Percentiles rank a stretch among this genome's conserved stretches.
These are phyloP conservation scores for Passerina amoena DNA, from an alignment of 2,113 vertebrate genomes.

Conservation along the genomic window DNA sequence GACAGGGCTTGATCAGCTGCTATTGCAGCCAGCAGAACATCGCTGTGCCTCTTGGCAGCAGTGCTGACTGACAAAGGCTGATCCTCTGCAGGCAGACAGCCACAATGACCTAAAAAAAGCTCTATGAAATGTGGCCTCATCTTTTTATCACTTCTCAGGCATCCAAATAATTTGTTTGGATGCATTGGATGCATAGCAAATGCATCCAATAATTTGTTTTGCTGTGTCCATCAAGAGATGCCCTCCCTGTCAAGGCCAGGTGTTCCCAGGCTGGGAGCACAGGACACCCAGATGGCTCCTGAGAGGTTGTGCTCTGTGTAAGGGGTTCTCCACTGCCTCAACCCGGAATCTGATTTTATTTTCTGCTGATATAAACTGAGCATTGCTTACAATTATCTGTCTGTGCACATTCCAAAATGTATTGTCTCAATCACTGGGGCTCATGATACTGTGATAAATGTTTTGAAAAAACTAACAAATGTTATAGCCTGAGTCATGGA, in stretches of 20 bases:
- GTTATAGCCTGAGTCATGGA: neutral
- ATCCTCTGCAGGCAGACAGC: neutral
- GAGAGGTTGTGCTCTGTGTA: neutral
- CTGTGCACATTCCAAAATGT: neutral
- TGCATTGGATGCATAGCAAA: too few relatives aligned
- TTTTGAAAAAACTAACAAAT: neutral
- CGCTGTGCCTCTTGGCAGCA: neutral
- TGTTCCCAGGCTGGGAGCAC: neutral
- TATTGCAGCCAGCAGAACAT: accelerated
- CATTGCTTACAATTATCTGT: neutral
- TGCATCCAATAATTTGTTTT: neutral
- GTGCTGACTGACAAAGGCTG: neutral
- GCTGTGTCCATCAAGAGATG: neutral
- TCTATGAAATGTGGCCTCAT: neutral
- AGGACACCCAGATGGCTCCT: neutral
- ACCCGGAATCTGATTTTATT: neutral
- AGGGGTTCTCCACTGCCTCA: neutral
- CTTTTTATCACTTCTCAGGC: neutral
- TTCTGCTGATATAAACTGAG: neutral
- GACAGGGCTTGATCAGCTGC: neutral
- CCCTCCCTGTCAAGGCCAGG: neutral
- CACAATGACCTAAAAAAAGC: neutral
- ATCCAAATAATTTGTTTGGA: too few relatives aligned
- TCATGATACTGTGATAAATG: neutral
- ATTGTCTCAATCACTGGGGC: neutral